Evolutionary conservation across 1,140 invertebrate species (phyloP).

Genomic region (Leptinotarsa lineolata): DNA sequence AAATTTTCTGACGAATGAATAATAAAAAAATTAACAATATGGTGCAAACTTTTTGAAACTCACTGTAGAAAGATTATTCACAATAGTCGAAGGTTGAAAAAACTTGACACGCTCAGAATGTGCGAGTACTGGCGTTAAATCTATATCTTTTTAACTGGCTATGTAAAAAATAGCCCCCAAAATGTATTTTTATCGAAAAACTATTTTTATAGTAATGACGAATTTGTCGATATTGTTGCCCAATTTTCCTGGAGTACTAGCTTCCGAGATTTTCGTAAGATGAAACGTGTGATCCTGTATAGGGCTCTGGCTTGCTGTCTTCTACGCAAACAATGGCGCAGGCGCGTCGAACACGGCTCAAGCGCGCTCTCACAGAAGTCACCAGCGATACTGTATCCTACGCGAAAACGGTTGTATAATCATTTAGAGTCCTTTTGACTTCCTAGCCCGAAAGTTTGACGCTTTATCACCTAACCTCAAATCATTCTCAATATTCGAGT

Average conservation of each 20-base stretch:
- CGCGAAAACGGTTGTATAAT: constrained; percentile 78
- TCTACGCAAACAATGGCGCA: constrained; percentile 83
- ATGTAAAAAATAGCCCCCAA: too few species aligned
- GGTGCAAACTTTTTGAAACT: too few species aligned
- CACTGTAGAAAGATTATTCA: too few species aligned
- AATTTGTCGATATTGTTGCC: too few species aligned
- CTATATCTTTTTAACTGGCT: too few species aligned
- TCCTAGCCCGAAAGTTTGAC: constrained; percentile 39
- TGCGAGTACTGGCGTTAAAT: too few species aligned
- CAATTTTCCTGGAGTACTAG: neutral
- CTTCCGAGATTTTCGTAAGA: constrained; percentile 28
- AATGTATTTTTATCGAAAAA: too few species aligned
- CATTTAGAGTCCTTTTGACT: constrained; percentile 43
- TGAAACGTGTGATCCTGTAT: constrained; percentile 39
- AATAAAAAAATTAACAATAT: too few species aligned
- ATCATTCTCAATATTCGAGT: constrained; percentile 1
- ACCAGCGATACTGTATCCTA: constrained; percentile 84
- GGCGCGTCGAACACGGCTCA: constrained; percentile 76
- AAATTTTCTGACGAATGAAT: too few species aligned
- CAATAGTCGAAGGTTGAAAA: too few species aligned
- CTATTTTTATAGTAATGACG: too few species aligned
- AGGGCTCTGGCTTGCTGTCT: constrained; percentile 68
- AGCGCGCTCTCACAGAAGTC: constrained; percentile 84
- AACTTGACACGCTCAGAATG: too few species aligned
- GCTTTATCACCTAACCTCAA: constrained; percentile 47